Base-by-base conservation (phyloP, 2,888 invertebrate species). In the Phania funesta region DNA sequence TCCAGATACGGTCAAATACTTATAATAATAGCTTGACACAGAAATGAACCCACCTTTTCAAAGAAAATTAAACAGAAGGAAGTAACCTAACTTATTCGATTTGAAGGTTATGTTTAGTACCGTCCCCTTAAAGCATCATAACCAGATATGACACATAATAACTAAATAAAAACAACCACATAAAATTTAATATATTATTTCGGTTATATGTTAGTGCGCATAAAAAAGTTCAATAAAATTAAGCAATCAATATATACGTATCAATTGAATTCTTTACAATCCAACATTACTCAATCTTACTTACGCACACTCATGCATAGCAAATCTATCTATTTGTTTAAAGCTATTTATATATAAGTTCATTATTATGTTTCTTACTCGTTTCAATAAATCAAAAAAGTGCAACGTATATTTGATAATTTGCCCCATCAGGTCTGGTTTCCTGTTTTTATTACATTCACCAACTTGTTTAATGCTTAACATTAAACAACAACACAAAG, bases 181-280 rank as follows among this genome's bases (percentile, higher is more conserved):
- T 5, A 32, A 0, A 32, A 2, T 32, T 32, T 32, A n/a, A n/a
- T 4, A 32, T 32, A 32, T 9, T 1, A 13, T 2, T n/a, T 11
- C 5, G 41, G 4, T 5, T 29, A 5, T 22, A 4, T 38, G 38
- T 44, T 16, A 20, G 18, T 22, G 8, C 38, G 24, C 13, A 58
- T 68, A 20, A 26, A 24, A 7, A 62, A 52, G 52, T n/a, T 13
- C 29, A 76, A 35, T 65, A 56, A 56, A 52, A 60, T 22, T 62
- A 22, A 6, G 32, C 35, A 62, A 67, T 73, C 65, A 76, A 71
- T 71, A 67, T 77, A 67, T 68, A 56, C 38, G 73, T 62, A 77
- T 77, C 81, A 81, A 76, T 77, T 77, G 81, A 77, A 68, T 81
- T 68, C 67, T 48, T 29, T 73, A 73, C 76, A 62, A 77, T 73